These are phyloP conservation scores for Crotalus viridis DNA, from an alignment of 2,113 vertebrate species.

Conservation along the genomic window DNA sequence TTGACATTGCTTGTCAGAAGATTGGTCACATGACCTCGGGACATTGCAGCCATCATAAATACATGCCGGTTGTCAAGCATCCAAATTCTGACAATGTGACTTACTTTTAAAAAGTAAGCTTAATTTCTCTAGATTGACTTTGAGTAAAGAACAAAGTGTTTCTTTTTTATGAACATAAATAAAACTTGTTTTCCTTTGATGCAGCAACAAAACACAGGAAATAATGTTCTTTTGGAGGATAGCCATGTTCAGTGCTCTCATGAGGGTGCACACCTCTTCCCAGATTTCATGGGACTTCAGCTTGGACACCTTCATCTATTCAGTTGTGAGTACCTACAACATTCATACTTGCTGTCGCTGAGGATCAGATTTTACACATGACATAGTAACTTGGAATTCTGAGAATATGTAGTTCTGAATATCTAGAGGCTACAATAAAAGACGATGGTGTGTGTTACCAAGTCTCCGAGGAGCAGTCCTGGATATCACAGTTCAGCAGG, in stretches of 20 bases:
- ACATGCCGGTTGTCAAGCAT: background rate
- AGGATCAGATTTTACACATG: background rate
- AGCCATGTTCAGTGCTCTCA: conserved; percentile 45
- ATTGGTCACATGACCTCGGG: background rate
- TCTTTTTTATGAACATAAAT: background rate
- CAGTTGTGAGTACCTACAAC: conserved; percentile 64
- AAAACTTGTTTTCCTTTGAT: conserved; percentile 34
- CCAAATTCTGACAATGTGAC: background rate
- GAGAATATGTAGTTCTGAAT: background rate
- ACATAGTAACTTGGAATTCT: background rate
- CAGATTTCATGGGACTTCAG: conserved; percentile 31
- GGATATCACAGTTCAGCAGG: background rate
- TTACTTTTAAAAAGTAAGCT: background rate
- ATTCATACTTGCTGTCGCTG: rapidly evolving
- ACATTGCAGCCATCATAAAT: background rate
- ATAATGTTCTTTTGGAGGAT: conserved; percentile 50
- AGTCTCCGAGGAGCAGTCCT: background rate
- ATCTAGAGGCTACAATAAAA: background rate
- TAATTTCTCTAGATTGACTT: background rate
- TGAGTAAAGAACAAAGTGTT: background rate
- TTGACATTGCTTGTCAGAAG: background rate
- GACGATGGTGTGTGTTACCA: background rate
- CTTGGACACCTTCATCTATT: conserved; percentile 7
- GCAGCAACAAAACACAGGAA: conserved; percentile 18
- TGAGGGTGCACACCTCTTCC: conserved; percentile 47